Evolutionary conservation across 23 tunicate genomes (phyloP).

Genomic region (Halocynthia aurantium): DNA sequence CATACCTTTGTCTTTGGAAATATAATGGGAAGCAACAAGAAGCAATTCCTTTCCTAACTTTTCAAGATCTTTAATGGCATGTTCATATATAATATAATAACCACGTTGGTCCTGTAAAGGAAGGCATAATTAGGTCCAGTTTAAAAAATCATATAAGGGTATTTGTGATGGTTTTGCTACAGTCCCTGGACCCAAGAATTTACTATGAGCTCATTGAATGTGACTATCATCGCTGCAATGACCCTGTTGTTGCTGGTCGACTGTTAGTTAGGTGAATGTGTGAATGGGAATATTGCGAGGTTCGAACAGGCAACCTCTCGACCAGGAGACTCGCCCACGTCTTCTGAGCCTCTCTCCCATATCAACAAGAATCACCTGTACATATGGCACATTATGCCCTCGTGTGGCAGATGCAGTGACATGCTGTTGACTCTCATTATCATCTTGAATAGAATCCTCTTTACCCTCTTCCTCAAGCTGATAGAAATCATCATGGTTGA

Average conservation of each 20-base stretch:
- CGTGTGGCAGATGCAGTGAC: conserved; percentile 47
- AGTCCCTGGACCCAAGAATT: too few species aligned
- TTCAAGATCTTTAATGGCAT: conserved; percentile 58
- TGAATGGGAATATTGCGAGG: too few species aligned
- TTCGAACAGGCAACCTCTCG: too few species aligned
- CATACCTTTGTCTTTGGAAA: conserved; percentile 59
- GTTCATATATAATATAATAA: conserved; percentile 69
- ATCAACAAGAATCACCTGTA: conserved; percentile 2
- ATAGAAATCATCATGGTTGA: conserved; percentile 91
- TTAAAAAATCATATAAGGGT: not conserved
- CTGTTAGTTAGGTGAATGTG: too few species aligned
- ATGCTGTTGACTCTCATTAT: conserved; percentile 24
- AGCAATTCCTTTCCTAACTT: conserved; percentile 59
- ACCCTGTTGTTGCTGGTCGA: too few species aligned
- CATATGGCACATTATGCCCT: conserved; percentile 19
- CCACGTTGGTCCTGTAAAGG: conserved; percentile 80
- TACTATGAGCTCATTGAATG: too few species aligned
- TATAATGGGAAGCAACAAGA: conserved; percentile 78
- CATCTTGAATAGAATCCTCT: not conserved
- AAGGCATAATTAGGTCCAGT: too few species aligned
- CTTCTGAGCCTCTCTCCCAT: too few species aligned
- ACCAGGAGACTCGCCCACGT: too few species aligned
- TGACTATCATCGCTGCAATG: too few species aligned
- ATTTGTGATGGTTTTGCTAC: not conserved
- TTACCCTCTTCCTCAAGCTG: conserved; percentile 13